A percentile compares a stretch with the other conserved stretches of the same genome.
These are phyloP conservation scores for Sitta carolinensis DNA, from an alignment of 2,797 vertebrate species.

Conservation along the genomic window DNA sequence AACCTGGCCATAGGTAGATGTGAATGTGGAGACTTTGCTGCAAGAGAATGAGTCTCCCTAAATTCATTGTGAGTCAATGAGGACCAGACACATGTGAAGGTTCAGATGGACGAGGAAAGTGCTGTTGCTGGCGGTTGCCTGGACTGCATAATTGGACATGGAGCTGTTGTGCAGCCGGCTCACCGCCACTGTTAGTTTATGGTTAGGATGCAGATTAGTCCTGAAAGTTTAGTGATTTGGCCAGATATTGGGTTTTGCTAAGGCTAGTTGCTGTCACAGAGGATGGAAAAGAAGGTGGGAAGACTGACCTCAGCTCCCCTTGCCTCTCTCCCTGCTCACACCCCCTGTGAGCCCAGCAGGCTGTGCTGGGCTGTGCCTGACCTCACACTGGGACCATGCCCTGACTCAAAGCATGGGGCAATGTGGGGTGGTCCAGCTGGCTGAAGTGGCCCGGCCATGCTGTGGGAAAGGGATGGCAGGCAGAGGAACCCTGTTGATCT, in stretches of 20 bases:
- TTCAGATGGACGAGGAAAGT: background rate
- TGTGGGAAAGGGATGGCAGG: background rate
- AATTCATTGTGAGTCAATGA: background rate
- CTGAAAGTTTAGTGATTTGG: background rate
- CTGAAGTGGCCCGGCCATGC: background rate
- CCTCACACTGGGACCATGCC: background rate
- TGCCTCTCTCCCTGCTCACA: background rate
- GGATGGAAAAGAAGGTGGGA: background rate
- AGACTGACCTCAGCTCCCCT: background rate
- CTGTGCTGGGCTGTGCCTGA: background rate
- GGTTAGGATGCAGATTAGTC: background rate
- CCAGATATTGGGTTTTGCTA: background rate
- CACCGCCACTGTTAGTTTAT: background rate
- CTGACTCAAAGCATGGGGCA: fast-evolving
- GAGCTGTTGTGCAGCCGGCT: background rate
- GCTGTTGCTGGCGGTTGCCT: background rate
- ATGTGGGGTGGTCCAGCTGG: background rate
- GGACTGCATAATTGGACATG: background rate
- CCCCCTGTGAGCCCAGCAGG: background rate
- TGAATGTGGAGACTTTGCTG: background rate
- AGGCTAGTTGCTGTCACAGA: background rate
- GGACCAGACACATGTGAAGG: background rate
- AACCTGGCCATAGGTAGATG: background rate
- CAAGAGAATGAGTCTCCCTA: background rate
- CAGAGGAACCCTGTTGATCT: background rate